phyloP scores from a whole-genome alignment of 2,888 invertebrate species.

The Malacosoma neustria region DNA sequence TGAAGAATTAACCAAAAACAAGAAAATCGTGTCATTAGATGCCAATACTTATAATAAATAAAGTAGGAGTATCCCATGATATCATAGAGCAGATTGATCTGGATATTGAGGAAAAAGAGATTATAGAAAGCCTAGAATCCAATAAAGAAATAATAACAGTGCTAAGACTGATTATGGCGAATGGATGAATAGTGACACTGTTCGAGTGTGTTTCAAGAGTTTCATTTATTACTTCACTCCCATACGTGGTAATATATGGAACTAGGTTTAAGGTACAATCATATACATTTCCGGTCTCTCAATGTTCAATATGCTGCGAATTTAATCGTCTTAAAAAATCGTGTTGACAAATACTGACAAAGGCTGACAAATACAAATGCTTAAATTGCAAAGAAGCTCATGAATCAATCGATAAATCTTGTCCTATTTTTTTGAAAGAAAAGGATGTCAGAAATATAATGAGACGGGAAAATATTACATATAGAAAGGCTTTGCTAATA shows the following conservation, averaged over 20 bases:
- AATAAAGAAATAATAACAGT: slow-evolving; percentile 6
- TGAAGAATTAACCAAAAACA: slow-evolving; percentile 5
- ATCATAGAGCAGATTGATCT: slow-evolving; percentile 15
- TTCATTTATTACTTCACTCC: slow-evolving; percentile 7
- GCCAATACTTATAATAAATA: slow-evolving; percentile 8
- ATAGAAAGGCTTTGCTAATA: no score
- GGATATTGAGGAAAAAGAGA: slow-evolving; percentile 11
- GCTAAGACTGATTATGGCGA: slow-evolving; percentile 5
- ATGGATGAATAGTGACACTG: slow-evolving; percentile 13
- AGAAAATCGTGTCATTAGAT: slow-evolving; percentile 1
- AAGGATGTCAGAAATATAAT: background rate
- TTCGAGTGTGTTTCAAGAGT: slow-evolving; percentile 14
- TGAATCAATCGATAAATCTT: no score
- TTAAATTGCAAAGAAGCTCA: no score
- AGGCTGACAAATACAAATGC: no score
- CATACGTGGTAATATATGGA: slow-evolving; percentile 4
- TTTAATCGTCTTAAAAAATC: no score
- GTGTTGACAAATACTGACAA: no score
- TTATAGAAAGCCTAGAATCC: slow-evolving; percentile 6
- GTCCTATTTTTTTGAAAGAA: no score
- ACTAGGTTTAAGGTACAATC: no score
- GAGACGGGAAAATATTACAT: background rate
- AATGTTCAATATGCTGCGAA: no score
- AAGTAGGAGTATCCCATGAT: slow-evolving; percentile 12
- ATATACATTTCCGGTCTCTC: no score